Base-by-base conservation (phyloP, 2,797 vertebrate genomes). In the Premnoplex brunnescens region DNA sequence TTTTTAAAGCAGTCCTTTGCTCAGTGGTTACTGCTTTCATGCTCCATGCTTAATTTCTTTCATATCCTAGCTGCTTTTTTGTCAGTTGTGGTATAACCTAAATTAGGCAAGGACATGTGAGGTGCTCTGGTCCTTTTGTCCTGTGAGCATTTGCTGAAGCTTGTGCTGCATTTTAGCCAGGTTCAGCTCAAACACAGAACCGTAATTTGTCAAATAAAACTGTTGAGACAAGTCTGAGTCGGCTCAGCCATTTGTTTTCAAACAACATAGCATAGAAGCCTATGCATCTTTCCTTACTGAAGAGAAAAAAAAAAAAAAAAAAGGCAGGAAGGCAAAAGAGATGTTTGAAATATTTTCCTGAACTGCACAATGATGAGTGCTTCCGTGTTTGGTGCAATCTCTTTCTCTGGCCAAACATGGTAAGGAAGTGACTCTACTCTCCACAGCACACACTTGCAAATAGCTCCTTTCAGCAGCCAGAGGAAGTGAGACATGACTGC, bases 341-440 rank as follows among this genome's bases (percentile, higher is more conserved):
- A 77, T 95, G 86, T 95, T 91, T 97, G 88, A 91, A 92, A 92
- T 94, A 87, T 79, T 94, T 95, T 92, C 79, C 60, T 49, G 21
- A 88, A 51, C 79, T 68, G 51, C 93, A 91, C 93, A 95, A 94
- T 93, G 88, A 92, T 74, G 46, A 23, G 39, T 15, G 44, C 76
- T 94, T 97, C 97, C 94, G 80, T 78, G 49, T 93, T 93, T 55
- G 76, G 87, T 79, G 89, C 87, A 93, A 76, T 32, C 73, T 93
- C 85, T 43, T 86, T 96, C 86, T 95, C 88, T 92, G 89, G 92
- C 96, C 93, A 97, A 97, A 97, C 90, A 94, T 85, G 73, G 94
- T 94, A 97, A 97, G 97, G 97, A 97, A 97, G 91, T 97, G 88
- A 91, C 89, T 97, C n/a, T 88, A 64, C 83, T 97, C 93, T 62